Conservation (phyloP, 2,888 invertebrate genomes). For the Spisula subtruncata region DNA sequence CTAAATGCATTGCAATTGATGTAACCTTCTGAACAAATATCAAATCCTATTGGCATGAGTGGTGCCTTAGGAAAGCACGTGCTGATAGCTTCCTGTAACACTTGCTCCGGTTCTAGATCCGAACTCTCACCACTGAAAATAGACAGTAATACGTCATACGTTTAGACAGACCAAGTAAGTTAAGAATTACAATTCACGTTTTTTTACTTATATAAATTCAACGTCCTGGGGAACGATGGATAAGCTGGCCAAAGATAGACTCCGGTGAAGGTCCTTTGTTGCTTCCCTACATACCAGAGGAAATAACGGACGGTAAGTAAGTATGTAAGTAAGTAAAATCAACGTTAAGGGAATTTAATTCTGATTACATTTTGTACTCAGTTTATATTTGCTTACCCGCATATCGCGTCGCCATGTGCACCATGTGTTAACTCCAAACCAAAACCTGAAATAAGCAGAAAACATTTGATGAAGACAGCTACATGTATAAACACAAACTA, state of each 20-base stretch:
- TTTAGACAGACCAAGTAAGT: no score
- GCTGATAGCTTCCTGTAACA: not conserved
- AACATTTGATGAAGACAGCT: not conserved
- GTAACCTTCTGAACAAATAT: not conserved
- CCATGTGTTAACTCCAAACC: not conserved
- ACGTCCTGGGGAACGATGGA: no score
- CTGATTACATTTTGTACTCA: no score
- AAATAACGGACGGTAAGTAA: no score
- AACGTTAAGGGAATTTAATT: no score
- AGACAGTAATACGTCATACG: not conserved
- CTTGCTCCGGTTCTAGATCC: not conserved
- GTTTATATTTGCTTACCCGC: not conserved
- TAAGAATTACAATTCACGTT: no score
- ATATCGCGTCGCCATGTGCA: not conserved
- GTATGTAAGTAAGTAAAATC: no score
- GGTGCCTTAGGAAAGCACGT: not conserved
- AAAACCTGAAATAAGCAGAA: not conserved
- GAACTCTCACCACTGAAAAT: conserved; percentile 8
- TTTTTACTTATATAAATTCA: no score
- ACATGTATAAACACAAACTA: no score
- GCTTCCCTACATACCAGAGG: no score
- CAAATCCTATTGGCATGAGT: not conserved
- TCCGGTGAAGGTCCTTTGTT: no score
- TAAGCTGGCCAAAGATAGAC: no score
- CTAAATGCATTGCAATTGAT: not conserved